These are phyloP conservation scores for Calosoma granatense DNA, from an alignment of 1,140 invertebrate species.

Conservation along the genomic window DNA sequence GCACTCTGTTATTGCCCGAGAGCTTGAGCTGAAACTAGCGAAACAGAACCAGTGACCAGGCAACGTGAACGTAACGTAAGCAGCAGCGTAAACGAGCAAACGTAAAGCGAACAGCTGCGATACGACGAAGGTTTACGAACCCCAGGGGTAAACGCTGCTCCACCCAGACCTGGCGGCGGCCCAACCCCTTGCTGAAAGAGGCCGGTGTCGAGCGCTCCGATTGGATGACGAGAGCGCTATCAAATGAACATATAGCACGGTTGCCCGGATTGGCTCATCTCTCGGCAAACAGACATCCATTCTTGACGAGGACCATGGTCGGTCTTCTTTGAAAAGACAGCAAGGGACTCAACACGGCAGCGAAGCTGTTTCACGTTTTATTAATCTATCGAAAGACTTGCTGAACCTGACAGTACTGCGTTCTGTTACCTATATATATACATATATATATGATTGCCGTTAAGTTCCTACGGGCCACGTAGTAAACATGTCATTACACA, in stretches of 20 bases:
- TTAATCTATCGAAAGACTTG: no score
- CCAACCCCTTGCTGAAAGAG: background rate
- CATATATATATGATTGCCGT: background rate
- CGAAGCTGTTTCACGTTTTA: background rate
- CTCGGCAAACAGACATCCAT: conserved; percentile 4
- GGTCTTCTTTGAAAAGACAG: background rate
- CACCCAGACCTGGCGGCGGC: background rate
- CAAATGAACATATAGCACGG: background rate
- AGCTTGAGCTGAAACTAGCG: no score
- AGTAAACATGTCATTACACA: no score
- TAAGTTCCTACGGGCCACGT: no score
- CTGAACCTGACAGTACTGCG: no score
- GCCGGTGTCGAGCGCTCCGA: background rate
- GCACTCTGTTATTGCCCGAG: no score
- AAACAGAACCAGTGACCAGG: background rate
- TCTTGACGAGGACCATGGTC: background rate
- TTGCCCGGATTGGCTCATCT: background rate
- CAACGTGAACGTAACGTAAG: background rate
- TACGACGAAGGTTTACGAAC: background rate
- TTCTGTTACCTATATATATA: background rate
- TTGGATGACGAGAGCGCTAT: background rate
- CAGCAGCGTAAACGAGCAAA: background rate
- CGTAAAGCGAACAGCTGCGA: background rate
- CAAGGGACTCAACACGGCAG: background rate
- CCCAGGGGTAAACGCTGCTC: background rate